Percentiles rank a stretch among this genome's conserved stretches.
Conservation (phyloP, 30 jellyfish, hydroid and myxozoan genomes). For the Aurelia sp. region DNA sequence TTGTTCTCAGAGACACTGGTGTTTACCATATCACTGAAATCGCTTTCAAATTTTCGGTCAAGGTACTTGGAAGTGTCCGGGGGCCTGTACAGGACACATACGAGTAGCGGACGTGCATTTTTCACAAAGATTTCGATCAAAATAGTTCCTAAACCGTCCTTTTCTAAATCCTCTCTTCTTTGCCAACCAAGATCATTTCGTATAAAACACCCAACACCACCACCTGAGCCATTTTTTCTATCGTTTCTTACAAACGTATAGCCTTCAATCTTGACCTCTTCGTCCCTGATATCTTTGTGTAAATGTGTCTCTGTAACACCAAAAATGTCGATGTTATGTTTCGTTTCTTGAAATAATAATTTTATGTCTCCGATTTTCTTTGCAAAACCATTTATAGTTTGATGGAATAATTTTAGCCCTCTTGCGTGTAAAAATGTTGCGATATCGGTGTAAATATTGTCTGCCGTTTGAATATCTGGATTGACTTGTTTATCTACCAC, state of each 20-base stretch:
- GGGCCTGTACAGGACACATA: slow-evolving; percentile 44
- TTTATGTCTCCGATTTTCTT: slow-evolving; percentile 32
- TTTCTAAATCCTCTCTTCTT: slow-evolving; percentile 2
- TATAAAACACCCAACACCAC: slow-evolving; percentile 20
- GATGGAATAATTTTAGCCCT: slow-evolving; percentile 15
- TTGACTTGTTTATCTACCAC: slow-evolving; percentile 36
- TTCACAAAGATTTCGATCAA: slow-evolving; percentile 29
- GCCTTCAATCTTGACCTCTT: slow-evolving; percentile 19
- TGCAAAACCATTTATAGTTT: neutral
- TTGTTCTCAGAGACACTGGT: slow-evolving; percentile 47
- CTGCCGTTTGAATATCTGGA: slow-evolving; percentile 55
- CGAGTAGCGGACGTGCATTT: slow-evolving; percentile 43
- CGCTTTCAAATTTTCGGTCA: slow-evolving; percentile 22
- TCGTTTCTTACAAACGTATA: slow-evolving; percentile 29
- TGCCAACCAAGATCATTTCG: neutral
- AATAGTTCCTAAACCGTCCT: slow-evolving; percentile 6
- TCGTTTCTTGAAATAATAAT: slow-evolving; percentile 46
- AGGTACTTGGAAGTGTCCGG: slow-evolving; percentile 69
- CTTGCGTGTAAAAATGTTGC: slow-evolving; percentile 15
- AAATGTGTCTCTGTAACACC: slow-evolving; percentile 49
- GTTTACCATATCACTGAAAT: slow-evolving; percentile 44
- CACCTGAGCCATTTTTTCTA: slow-evolving; percentile 3
- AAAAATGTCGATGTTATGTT: slow-evolving; percentile 34
- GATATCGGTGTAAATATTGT: slow-evolving; percentile 36
- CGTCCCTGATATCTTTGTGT: slow-evolving; percentile 8